These are phyloP conservation scores for Hippocampus guttulatus DNA, from an alignment of 2,113 vertebrate species.

Conservation along the genomic window DNA sequence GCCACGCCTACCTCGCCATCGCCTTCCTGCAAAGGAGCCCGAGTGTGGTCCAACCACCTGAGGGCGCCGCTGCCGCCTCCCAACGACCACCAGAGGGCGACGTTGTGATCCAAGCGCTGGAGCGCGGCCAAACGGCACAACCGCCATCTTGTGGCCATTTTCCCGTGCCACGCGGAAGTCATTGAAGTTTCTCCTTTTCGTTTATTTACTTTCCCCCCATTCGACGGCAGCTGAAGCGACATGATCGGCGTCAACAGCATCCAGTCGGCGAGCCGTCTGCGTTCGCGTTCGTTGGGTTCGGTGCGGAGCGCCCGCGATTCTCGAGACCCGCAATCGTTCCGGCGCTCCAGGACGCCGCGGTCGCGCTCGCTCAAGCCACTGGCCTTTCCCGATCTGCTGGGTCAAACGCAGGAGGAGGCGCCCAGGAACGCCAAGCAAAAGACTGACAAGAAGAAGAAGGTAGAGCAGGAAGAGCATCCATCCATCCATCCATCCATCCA, in stretches of 20 bases:
- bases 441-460: background rate
- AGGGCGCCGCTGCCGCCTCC: too few species aligned
- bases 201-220: too few species aligned
- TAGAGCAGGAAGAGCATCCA: background rate
- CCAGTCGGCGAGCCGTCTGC: slow-evolving; percentile 83
- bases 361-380: slow-evolving; percentile 89
- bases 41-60: background rate
- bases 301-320: slow-evolving; percentile 87
- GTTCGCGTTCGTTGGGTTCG: slow-evolving; percentile 88
- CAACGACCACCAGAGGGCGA: too few species aligned
- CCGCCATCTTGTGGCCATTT: too few species aligned
- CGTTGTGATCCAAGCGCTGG: too few species aligned
- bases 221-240: background rate
- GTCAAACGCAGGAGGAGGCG: slow-evolving; percentile 72
- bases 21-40: background rate
- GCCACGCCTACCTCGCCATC: background rate
- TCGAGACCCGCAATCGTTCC: slow-evolving; percentile 82
- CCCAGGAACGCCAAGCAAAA: slow-evolving; percentile 71
- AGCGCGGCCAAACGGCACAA: background rate
- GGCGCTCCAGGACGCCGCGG: slow-evolving; percentile 87
- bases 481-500: too few species aligned
- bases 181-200: too few species aligned
- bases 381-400: slow-evolving; percentile 90
- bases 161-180: too few species aligned
- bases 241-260: slow-evolving; percentile 97